phyloP scores from a whole-genome alignment of 1,140 invertebrate species.

The Bombus terrestris region DNA sequence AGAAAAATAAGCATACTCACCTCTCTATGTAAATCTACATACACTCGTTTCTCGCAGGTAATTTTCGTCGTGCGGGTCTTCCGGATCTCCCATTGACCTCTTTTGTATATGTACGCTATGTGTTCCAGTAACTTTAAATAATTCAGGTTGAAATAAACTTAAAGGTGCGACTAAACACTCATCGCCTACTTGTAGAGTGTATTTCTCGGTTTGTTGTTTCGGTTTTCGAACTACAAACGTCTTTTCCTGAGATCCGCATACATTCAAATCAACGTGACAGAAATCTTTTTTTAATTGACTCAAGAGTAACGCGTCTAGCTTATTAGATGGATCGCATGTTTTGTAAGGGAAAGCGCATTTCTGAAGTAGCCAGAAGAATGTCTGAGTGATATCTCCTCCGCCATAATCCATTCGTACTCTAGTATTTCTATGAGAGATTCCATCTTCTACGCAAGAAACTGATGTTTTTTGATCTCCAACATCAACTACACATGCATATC shows the following conservation, averaged over 20 bases:
- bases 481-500: slow-evolving; percentile 96
- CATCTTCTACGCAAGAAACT: slow-evolving; percentile 98
- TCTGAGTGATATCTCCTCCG: slow-evolving; percentile 93
- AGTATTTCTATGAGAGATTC: slow-evolving; percentile 94
- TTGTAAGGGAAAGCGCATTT: slow-evolving; percentile 95
- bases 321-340: slow-evolving; percentile 88
- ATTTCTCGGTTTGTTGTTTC: slow-evolving; percentile 87
- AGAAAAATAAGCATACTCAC: neutral
- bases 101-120: slow-evolving; percentile 89
- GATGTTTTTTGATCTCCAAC: slow-evolving; percentile 98
- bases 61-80: slow-evolving; percentile 96
- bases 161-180: slow-evolving; percentile 96
- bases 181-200: slow-evolving; percentile 92
- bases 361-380: slow-evolving; percentile 92
- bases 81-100: slow-evolving; percentile 90
- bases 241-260: slow-evolving; percentile 92
- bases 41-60: slow-evolving; percentile 94
- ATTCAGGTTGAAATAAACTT: slow-evolving; percentile 93
- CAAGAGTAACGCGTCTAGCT: slow-evolving; percentile 89
- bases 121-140: slow-evolving; percentile 91
- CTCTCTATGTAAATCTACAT: slow-evolving; percentile 72
- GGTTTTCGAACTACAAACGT: slow-evolving; percentile 90
- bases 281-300: slow-evolving; percentile 94
- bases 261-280: slow-evolving; percentile 95
- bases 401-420: slow-evolving; percentile 94